Evolutionary conservation across 2,797 vertebrate genomes (phyloP).

Genomic region (Chromobotia macracanthus): DNA sequence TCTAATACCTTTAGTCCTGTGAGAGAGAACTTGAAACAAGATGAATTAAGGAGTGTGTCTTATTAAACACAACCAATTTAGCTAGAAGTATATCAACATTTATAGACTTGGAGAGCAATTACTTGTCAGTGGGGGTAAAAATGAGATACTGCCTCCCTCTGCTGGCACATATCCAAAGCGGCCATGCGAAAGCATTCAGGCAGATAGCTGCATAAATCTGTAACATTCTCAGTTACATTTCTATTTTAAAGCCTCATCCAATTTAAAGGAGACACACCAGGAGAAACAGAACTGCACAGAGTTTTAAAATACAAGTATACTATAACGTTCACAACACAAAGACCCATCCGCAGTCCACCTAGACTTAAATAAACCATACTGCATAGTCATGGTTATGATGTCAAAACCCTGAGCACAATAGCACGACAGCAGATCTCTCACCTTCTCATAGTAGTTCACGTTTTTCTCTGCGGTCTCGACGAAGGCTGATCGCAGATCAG

Average conservation of each 20-base stretch:
- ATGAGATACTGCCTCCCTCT: slow-evolving; percentile 59
- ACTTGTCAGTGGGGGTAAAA: slow-evolving; percentile 40
- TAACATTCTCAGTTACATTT: slow-evolving; percentile 1
- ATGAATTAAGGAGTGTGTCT: slow-evolving; percentile 23
- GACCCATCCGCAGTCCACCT: too few species aligned
- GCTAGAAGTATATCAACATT: slow-evolving; percentile 36
- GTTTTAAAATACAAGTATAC: neutral
- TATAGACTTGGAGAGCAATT: slow-evolving; percentile 42
- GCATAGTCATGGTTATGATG: neutral
- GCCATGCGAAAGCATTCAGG: slow-evolving; percentile 25
- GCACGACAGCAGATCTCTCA: slow-evolving; percentile 78
- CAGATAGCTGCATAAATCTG: slow-evolving; percentile 1
- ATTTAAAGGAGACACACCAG: neutral
- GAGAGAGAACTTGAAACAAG: slow-evolving; percentile 19
- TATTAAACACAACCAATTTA: slow-evolving; percentile 30
- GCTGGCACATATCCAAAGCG: slow-evolving; percentile 51
- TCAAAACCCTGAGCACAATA: neutral
- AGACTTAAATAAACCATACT: too few species aligned
- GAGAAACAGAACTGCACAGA: too few species aligned
- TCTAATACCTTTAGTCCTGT: slow-evolving; percentile 18
- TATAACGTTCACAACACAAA: neutral
- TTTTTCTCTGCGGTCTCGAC: slow-evolving; percentile 84
- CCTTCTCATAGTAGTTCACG: slow-evolving; percentile 89
- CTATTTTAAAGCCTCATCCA: neutral
- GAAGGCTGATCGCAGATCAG: slow-evolving; percentile 85